These are phyloP conservation scores for Sturnus vulgaris DNA, from an alignment of 2,113 vertebrate species.

Conservation along the genomic window DNA sequence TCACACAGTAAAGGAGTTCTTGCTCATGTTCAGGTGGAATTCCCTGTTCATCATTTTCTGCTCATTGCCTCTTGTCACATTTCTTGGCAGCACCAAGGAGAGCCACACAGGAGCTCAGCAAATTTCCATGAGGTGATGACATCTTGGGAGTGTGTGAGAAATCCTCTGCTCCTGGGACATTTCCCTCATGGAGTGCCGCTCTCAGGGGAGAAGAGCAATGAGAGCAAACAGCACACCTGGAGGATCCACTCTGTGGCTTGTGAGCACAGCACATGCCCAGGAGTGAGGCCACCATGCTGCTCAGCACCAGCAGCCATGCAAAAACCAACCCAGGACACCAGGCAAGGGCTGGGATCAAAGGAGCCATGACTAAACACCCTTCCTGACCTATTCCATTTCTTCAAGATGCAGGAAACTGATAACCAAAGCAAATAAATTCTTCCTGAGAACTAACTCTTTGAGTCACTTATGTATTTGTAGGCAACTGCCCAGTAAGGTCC, in stretches of 20 bases:
- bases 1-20: background rate
- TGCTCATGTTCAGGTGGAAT: background rate
- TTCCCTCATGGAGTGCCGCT: background rate
- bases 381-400: background rate
- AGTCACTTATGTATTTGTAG: background rate
- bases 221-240: background rate
- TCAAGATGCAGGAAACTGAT: background rate
- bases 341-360: background rate
- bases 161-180: background rate
- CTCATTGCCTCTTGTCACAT: background rate
- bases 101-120: rapidly evolving
- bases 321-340: background rate
- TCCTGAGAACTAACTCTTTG: background rate
- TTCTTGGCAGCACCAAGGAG: background rate
- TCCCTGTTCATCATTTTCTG: background rate
- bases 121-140: background rate
- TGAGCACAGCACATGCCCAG: background rate
- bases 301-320: background rate
- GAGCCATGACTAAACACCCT: background rate
- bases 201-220: background rate
- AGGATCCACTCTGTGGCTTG: background rate
- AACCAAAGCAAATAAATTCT: background rate
- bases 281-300: rapidly evolving
- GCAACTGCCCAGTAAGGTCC: background rate
- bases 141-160: rapidly evolving